Base-by-base conservation (phyloP, 2,797 vertebrate species). In the Xerus rutilus region DNA sequence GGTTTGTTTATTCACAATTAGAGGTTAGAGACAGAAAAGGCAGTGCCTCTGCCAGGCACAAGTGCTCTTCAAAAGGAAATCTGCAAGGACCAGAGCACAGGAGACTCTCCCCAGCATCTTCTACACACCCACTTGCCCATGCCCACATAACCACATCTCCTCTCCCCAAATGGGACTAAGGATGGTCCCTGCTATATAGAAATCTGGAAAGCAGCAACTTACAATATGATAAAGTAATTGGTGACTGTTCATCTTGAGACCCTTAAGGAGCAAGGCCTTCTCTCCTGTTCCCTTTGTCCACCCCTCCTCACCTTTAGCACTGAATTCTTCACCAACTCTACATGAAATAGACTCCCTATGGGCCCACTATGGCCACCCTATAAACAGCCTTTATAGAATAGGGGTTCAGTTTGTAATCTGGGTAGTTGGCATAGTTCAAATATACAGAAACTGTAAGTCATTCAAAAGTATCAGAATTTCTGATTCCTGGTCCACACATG, bases 31-130 rank as follows among this genome's bases (percentile, higher is more conserved):
- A 49, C 25, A 67, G 30, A 73, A 12, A 39, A 64, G 43, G 28
- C 1, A 5, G 23, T 20, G 7, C 1, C 32, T 21, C 45, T 23
- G 0, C 12, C 7, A 15, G 1, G 32, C 49, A n/a, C 30, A 30
- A 7, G 2, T 23, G 59, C 3, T 74, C 59, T 52, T 23, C 65
- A 45, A 86, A 83, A 82, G 43, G 12, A 45, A 64, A 74, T 4
- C 2, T 20, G 3, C 21, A 30, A 65, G 35, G 39, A 49, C 17
- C n/a, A 23, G 20, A 49, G 12, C 23, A 47, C 0, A 3, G 15
- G 69, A 76, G 18, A 52, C 25, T 35, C 2, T 49, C 13, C n/a
- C 15, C 0, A 11, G 12, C 30, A 7, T 47, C n/a, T 47, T 45
- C 73, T 54, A 0, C 54, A 43, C 25, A 39, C 2, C 25, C 32